Evolutionary conservation across 1,140 invertebrate genomes (phyloP).

Genomic region (Ceratina japonica): DNA sequence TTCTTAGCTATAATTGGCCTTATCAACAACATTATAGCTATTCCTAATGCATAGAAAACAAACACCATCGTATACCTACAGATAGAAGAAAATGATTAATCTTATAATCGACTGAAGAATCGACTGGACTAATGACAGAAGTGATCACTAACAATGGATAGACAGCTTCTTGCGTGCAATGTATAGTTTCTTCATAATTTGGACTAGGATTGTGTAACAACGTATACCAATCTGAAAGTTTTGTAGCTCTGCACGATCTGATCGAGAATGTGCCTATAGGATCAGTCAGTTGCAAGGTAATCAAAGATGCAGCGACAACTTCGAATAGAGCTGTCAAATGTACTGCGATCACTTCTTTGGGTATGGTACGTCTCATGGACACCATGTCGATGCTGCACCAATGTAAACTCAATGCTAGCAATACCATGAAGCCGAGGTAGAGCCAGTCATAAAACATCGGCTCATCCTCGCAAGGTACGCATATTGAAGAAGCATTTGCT

Average conservation of each 20-base stretch:
- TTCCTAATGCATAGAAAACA: constrained; percentile 92
- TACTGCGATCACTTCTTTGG: constrained; percentile 84
- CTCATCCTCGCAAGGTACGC: constrained; percentile 87
- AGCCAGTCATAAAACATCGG: constrained; percentile 95
- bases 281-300: constrained; percentile 88
- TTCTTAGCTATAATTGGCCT: constrained; percentile 85
- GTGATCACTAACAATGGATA: constrained; percentile 92
- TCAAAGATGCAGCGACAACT: constrained; percentile 84
- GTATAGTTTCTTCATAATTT: constrained; percentile 92
- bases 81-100: constrained; percentile 41
- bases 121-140: not conserved
- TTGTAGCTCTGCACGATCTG: constrained; percentile 87
- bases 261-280: constrained; percentile 88
- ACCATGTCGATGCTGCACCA: constrained; percentile 95
- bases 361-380: constrained; percentile 87
- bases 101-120: not conserved
- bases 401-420: constrained; percentile 91
- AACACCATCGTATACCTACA: constrained; percentile 96
- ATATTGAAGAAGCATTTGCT: constrained; percentile 84
- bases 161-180: constrained; percentile 98
- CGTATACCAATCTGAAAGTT: constrained; percentile 97
- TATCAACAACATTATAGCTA: constrained; percentile 89
- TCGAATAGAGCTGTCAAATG: constrained; percentile 91
- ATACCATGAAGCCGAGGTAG: constrained; percentile 95
- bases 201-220: constrained; percentile 95